These are phyloP conservation scores for Archaeoteleia sp. DNA, from an alignment of 2,888 invertebrate species.

Conservation along the genomic window DNA sequence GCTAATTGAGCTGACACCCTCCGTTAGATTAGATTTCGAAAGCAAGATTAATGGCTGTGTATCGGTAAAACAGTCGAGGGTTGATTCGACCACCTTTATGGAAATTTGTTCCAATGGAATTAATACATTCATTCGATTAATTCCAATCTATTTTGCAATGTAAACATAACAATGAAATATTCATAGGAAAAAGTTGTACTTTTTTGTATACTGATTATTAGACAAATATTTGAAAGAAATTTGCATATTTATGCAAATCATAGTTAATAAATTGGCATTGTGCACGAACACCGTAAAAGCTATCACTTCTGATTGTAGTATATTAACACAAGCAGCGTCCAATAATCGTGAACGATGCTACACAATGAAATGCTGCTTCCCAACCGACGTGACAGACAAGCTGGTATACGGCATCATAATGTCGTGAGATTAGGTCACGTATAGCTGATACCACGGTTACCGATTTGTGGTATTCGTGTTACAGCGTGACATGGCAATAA, in stretches of 20 bases:
- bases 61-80: constrained; percentile 42
- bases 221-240: no score
- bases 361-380: constrained; percentile 43
- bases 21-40: constrained; percentile 44
- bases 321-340: constrained; percentile 34
- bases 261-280: constrained; percentile 6
- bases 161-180: constrained; percentile 32
- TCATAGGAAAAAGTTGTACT: constrained; percentile 16
- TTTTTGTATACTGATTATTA: no score
- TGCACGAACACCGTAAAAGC: constrained; percentile 29
- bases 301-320: constrained; percentile 46
- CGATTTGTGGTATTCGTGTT: constrained; percentile 43
- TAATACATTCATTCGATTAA: constrained; percentile 27
- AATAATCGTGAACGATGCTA: constrained; percentile 47
- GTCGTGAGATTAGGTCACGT: constrained; percentile 46
- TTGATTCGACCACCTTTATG: constrained; percentile 41
- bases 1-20: constrained; percentile 49
- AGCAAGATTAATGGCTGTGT: constrained; percentile 45
- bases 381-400: constrained; percentile 40
- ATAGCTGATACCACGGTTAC: constrained; percentile 40
- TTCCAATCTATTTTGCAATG: constrained; percentile 20
- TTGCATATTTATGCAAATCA: constrained; percentile 8
- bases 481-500: constrained; percentile 39
- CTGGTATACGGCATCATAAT: constrained; percentile 42
- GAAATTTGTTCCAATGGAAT: constrained; percentile 33